phyloP scores from a whole-genome alignment of 2,797 vertebrate genomes.

The Pithecia hirsuta region DNA sequence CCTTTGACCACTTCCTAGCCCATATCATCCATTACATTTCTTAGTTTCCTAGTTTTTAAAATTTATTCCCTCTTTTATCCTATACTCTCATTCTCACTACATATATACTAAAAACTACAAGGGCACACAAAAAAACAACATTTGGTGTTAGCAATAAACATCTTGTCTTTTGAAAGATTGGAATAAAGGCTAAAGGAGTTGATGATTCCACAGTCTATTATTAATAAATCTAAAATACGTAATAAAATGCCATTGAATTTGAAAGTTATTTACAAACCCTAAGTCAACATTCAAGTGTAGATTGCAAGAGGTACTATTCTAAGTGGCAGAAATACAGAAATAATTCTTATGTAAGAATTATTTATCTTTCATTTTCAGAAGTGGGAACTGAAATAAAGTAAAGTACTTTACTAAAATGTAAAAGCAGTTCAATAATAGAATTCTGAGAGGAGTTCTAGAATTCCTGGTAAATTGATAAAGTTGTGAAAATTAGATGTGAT shows the following conservation, averaged over 20 bases:
- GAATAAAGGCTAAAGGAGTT: not conserved
- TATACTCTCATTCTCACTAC: not conserved
- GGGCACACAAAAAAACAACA: not conserved
- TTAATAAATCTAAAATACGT: not conserved
- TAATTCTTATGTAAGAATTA: constrained; percentile 37
- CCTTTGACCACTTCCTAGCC: not conserved
- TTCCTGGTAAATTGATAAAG: not conserved
- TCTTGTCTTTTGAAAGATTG: not conserved
- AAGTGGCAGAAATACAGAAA: not conserved
- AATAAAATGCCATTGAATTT: not conserved
- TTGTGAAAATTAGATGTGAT: not conserved
- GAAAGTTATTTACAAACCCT: not conserved
- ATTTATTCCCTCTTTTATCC: not conserved
- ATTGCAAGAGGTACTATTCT: not conserved
- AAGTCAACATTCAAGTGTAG: not conserved
- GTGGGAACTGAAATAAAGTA: constrained; percentile 20
- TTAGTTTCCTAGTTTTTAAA: not conserved
- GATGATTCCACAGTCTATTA: not conserved
- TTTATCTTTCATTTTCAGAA: constrained; percentile 52
- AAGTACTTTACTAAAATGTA: constrained; percentile 23
- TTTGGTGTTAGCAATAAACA: not conserved
- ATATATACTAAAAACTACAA: not conserved
- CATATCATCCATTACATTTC: not conserved
- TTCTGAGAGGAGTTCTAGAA: not conserved
- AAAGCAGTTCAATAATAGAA: not conserved